Conservation (phyloP, 2,888 invertebrate genomes). For the Cetonia aurata region DNA sequence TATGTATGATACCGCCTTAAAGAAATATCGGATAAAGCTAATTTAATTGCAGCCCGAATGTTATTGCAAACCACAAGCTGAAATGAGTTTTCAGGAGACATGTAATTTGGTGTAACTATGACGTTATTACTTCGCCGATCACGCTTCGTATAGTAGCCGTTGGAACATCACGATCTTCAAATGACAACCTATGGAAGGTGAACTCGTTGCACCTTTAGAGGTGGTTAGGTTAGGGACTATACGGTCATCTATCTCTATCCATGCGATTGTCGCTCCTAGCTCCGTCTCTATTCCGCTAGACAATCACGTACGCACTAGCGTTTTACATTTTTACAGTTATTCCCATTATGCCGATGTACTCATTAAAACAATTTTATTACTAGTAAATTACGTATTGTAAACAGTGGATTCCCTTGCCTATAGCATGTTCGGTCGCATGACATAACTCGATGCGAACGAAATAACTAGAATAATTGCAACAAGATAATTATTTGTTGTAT, state of each 20-base stretch:
- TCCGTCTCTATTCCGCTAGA: slow-evolving; percentile 56
- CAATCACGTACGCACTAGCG: slow-evolving; percentile 33
- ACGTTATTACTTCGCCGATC: slow-evolving; percentile 64
- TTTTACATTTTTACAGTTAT: slow-evolving; percentile 34
- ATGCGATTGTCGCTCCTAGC: slow-evolving; percentile 57
- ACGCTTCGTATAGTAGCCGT: slow-evolving; percentile 66
- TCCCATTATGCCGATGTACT: slow-evolving; percentile 21
- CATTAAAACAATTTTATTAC: slow-evolving; percentile 33
- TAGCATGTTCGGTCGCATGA: not conserved
- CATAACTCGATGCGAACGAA: no score
- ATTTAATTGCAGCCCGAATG: slow-evolving; percentile 51
- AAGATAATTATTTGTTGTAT: no score
- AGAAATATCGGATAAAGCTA: slow-evolving; percentile 36
- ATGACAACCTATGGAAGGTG: slow-evolving; percentile 56
- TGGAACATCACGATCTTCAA: slow-evolving; percentile 64
- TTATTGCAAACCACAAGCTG: slow-evolving; percentile 58
- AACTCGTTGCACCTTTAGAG: slow-evolving; percentile 48
- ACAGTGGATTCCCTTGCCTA: not conserved
- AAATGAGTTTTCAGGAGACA: slow-evolving; percentile 50
- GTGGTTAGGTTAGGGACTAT: slow-evolving; percentile 36
- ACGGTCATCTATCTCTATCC: slow-evolving; percentile 56
- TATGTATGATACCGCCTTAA: slow-evolving; percentile 6
- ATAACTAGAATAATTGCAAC: no score
- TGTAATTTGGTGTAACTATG: slow-evolving; percentile 60
- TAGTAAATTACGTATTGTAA: slow-evolving; percentile 26